Evolutionary conservation across 2,797 vertebrate genomes (phyloP).

Genomic region (Lepus oiostolus): DNA sequence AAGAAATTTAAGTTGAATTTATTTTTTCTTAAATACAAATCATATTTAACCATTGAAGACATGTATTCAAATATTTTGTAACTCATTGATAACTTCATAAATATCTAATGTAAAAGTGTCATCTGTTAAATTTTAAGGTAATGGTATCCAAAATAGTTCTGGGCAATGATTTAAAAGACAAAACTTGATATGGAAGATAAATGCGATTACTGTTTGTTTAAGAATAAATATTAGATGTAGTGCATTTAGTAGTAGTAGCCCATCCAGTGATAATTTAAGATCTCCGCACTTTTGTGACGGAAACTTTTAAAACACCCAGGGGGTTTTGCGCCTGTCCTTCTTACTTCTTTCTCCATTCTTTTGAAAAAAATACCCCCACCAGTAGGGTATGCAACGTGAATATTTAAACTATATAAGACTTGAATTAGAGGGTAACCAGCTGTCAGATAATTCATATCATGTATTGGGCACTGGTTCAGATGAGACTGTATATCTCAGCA

Average conservation of each 20-base stretch:
- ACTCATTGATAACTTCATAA: neutral
- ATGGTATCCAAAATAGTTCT: neutral
- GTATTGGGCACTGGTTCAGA: constrained; percentile 67
- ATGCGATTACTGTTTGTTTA: neutral
- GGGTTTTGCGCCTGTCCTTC: neutral
- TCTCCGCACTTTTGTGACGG: neutral
- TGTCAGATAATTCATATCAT: constrained; percentile 74
- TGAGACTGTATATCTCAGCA: constrained; percentile 77
- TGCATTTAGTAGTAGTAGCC: neutral
- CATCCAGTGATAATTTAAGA: neutral
- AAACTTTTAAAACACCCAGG: neutral
- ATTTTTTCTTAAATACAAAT: constrained; percentile 46
- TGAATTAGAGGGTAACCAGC: constrained; percentile 60
- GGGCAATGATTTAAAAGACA: neutral
- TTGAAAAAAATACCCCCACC: constrained; percentile 15
- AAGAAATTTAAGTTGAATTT: constrained; percentile 7
- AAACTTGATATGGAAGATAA: neutral
- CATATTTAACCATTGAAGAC: neutral
- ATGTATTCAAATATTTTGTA: neutral
- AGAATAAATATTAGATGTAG: constrained; percentile 8
- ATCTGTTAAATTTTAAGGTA: neutral
- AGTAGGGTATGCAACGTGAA: constrained; percentile 34
- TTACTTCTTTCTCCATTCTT: constrained; percentile 23
- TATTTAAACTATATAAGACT: constrained; percentile 73
- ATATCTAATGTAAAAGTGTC: neutral